Conservation (phyloP, 1,140 invertebrate genomes). For the Bombus confusus region DNA sequence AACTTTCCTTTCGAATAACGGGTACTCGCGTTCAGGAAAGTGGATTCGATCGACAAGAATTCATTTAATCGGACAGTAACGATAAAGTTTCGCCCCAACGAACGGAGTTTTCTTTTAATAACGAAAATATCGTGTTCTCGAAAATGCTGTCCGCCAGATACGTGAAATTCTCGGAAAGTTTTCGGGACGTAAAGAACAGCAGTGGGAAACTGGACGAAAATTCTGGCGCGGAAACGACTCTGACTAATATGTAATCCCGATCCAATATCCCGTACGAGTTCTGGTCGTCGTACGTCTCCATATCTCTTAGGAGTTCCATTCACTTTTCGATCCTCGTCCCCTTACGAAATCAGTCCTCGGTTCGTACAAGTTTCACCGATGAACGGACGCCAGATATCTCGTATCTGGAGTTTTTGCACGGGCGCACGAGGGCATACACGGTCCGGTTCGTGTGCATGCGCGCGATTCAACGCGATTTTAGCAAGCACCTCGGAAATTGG, state of each 20-base stretch:
- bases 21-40: neutral
- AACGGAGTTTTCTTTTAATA: too few relatives aligned
- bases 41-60: neutral
- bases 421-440: too few relatives aligned
- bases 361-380: neutral
- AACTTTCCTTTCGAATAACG: neutral
- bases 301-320: conserved; percentile 14
- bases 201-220: neutral
- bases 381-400: neutral
- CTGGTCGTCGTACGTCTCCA: conserved; percentile 35
- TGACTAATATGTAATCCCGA: conserved; percentile 74
- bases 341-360: neutral
- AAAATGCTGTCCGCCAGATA: neutral
- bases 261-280: conserved; percentile 69
- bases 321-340: conserved; percentile 5
- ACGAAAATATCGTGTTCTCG: neutral
- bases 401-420: conserved; percentile 5
- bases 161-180: neutral
- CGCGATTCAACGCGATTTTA: conserved; percentile 42
- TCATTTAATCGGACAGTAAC: too few relatives aligned
- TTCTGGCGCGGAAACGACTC: conserved; percentile 20
- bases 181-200: too few relatives aligned
- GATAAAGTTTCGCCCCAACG: too few relatives aligned
- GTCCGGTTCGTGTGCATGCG: neutral
- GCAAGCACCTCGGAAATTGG: conserved; percentile 47